Percentiles rank a stretch among this genome's conserved stretches.
Evolutionary conservation across 2,113 vertebrate genomes (phyloP).

Genomic region (Calyptomena viridis): DNA sequence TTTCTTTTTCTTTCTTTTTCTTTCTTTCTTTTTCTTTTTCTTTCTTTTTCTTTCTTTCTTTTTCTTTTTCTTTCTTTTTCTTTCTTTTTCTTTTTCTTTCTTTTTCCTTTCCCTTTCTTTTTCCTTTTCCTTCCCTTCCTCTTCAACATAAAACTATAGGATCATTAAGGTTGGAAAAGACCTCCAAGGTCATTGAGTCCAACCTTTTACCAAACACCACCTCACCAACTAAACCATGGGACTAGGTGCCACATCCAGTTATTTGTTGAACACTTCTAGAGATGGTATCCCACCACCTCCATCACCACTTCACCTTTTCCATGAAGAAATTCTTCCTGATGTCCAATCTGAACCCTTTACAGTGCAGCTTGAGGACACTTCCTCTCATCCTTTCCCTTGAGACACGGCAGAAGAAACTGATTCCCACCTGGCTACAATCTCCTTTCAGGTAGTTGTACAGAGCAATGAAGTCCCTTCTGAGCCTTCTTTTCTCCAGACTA

Average conservation of each 20-base stretch:
- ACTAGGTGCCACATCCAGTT: neutral
- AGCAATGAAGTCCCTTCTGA: neutral
- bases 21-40: too few relatives aligned
- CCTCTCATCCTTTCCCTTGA: neutral
- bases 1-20: rapidly evolving
- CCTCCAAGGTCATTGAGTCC: neutral
- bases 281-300: neutral
- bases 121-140: neutral
- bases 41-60: too few relatives aligned
- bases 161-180: neutral
- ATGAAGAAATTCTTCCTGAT: neutral
- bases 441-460: neutral
- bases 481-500: neutral
- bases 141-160: neutral
- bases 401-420: neutral
- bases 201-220: neutral
- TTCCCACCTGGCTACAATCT: neutral
- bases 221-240: neutral
- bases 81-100: neutral
- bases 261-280: neutral
- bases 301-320: neutral
- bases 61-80: too few relatives aligned
- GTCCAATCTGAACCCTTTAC: neutral
- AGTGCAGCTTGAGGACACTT: neutral
- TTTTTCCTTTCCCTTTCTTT: too few relatives aligned